Conservation (phyloP, 1,140 invertebrate species). For the Drosophila quadrilineata region DNA sequence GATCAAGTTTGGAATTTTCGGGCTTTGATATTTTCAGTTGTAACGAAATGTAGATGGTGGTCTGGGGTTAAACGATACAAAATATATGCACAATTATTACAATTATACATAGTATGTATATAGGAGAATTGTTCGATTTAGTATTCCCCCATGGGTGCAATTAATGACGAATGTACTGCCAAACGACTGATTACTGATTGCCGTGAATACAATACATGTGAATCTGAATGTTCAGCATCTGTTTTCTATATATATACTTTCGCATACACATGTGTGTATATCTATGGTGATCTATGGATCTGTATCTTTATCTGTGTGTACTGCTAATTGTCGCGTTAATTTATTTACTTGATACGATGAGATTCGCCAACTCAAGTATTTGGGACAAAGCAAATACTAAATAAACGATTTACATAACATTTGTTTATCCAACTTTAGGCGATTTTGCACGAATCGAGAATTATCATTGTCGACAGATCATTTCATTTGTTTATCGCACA, state of each 20-base stretch:
- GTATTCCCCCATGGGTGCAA: slow-evolving; percentile 2
- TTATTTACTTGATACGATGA: slow-evolving; percentile 48
- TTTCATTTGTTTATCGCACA: not conserved
- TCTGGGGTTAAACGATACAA: slow-evolving; percentile 1
- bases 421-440: slow-evolving; percentile 16
- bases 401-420: slow-evolving; percentile 35
- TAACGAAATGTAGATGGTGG: too few species aligned
- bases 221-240: slow-evolving; percentile 7
- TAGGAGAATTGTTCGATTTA: too few species aligned
- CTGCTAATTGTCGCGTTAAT: slow-evolving; percentile 61
- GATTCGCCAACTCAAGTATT: slow-evolving; percentile 34
- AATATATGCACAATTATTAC: not conserved
- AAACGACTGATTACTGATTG: too few species aligned
- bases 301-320: slow-evolving; percentile 22
- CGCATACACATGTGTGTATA: too few species aligned
- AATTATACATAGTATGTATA: slow-evolving; percentile 2
- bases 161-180: slow-evolving; percentile 1
- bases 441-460: slow-evolving; percentile 3
- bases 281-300: too few species aligned
- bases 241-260: too few species aligned
- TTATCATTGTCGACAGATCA: not conserved
- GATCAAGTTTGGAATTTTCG: too few species aligned
- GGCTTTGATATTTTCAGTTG: too few species aligned
- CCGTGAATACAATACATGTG: not conserved
- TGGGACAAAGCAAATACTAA: slow-evolving; percentile 52